Percentiles rank a stretch among this genome's conserved stretches.
Evolutionary conservation across 2,113 vertebrate genomes (phyloP).

Genomic region (Megaptera novaeangliae): DNA sequence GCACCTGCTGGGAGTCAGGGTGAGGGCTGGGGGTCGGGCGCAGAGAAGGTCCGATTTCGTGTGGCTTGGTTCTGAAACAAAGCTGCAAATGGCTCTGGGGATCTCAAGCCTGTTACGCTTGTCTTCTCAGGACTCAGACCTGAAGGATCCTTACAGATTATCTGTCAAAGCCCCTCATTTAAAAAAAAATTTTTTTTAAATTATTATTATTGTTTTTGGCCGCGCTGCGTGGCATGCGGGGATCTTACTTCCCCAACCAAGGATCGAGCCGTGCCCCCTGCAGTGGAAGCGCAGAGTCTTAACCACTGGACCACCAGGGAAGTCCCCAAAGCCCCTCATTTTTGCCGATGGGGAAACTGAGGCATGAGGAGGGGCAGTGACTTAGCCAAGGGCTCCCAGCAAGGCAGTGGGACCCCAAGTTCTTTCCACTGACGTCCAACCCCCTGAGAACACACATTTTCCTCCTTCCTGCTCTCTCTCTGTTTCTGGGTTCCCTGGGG

Average conservation of each 20-base stretch:
- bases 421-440: not conserved
- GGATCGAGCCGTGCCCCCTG: too few relatives aligned
- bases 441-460: not conserved
- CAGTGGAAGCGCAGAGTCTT: too few relatives aligned
- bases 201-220: too few relatives aligned
- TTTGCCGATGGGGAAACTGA: not conserved
- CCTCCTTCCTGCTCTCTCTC: not conserved
- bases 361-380: rapidly evolving
- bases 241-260: too few relatives aligned
- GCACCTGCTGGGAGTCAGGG: not conserved
- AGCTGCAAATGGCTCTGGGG: not conserved
- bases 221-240: too few relatives aligned
- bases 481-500: not conserved
- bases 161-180: not conserved
- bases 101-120: rapidly evolving
- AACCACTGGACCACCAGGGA: too few relatives aligned
- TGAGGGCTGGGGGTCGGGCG: rapidly evolving
- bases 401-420: not conserved
- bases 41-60: rapidly evolving
- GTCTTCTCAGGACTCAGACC: not conserved
- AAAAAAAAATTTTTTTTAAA: too few relatives aligned
- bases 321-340: not conserved
- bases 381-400: not conserved
- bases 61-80: not conserved
- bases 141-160: not conserved